Evolutionary conservation across 2,888 invertebrate species (phyloP).

Genomic region (Coleophora deauratella): DNA sequence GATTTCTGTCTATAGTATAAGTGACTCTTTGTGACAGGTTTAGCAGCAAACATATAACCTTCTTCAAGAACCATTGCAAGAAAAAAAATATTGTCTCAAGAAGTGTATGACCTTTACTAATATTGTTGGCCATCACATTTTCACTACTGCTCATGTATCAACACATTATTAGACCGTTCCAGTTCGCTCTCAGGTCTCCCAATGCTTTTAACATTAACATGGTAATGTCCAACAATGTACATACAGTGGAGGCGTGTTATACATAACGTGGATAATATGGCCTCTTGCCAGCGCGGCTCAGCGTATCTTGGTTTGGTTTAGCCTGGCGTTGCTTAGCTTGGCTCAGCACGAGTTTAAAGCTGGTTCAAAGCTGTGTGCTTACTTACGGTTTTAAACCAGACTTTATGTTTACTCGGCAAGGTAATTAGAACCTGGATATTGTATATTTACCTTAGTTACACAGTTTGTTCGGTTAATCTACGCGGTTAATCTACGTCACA

Average conservation of each 20-base stretch:
- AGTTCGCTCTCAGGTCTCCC: too few relatives aligned
- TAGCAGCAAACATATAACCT: too few relatives aligned
- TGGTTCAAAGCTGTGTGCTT: conserved; percentile 3
- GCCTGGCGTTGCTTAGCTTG: conserved; percentile 17
- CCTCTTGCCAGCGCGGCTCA: conserved; percentile 20
- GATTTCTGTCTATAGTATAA: too few relatives aligned
- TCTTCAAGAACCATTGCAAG: too few relatives aligned
- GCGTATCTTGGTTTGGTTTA: conserved; percentile 18
- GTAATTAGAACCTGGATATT: conserved; percentile 7
- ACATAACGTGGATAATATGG: conserved; percentile 20
- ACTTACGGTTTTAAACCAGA: conserved; percentile 8
- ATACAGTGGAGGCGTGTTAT: conserved; percentile 7
- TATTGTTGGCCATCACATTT: too few relatives aligned
- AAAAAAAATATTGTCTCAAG: too few relatives aligned
- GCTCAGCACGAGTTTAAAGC: conserved; percentile 3
- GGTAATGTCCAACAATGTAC: conserved; percentile 11
- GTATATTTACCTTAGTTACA: neutral
- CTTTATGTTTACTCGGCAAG: conserved; percentile 8
- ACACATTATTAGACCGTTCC: too few relatives aligned
- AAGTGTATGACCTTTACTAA: too few relatives aligned
- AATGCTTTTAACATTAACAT: conserved; percentile 13
- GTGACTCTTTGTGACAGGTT: too few relatives aligned
- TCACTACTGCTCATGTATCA: too few relatives aligned
- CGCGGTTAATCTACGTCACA: too few relatives aligned
- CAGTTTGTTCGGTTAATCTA: neutral